These are phyloP conservation scores for Uria aalge DNA, from an alignment of 2,113 vertebrate species.

Conservation along the genomic window DNA sequence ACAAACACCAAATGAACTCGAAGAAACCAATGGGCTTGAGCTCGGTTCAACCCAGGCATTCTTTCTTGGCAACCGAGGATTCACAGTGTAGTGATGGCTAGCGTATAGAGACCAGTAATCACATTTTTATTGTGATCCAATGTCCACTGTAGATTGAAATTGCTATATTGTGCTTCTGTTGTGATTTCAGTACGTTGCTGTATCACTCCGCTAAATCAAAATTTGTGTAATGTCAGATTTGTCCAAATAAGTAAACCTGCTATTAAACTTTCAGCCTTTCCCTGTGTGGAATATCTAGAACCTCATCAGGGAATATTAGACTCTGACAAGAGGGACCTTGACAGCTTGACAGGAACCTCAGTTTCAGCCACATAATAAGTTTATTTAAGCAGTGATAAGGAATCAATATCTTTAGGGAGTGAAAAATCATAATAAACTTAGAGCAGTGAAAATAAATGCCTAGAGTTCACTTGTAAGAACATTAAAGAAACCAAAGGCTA, in stretches of 20 bases:
- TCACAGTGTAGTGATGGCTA: neutral
- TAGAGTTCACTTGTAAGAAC: neutral
- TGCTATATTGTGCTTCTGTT: neutral
- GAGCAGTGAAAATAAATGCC: neutral
- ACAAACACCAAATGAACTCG: neutral
- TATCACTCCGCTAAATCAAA: neutral
- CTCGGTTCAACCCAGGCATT: accelerated
- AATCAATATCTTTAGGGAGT: neutral
- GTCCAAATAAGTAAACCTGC: neutral
- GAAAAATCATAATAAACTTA: neutral
- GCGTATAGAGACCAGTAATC: neutral
- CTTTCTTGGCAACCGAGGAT: neutral
- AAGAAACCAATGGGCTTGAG: neutral
- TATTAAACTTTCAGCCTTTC: neutral
- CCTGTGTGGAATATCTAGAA: neutral
- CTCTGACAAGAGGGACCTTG: neutral
- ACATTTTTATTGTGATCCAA: neutral
- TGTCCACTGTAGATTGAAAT: neutral
- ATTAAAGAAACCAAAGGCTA: neutral
- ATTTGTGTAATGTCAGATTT: neutral
- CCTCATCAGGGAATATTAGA: neutral
- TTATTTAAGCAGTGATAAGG: neutral
- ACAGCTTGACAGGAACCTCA: neutral
- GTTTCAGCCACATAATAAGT: neutral
- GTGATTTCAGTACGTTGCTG: neutral